Base-by-base conservation (phyloP, 2,797 vertebrate species). In the Pseudochaenichthys georgianus region DNA sequence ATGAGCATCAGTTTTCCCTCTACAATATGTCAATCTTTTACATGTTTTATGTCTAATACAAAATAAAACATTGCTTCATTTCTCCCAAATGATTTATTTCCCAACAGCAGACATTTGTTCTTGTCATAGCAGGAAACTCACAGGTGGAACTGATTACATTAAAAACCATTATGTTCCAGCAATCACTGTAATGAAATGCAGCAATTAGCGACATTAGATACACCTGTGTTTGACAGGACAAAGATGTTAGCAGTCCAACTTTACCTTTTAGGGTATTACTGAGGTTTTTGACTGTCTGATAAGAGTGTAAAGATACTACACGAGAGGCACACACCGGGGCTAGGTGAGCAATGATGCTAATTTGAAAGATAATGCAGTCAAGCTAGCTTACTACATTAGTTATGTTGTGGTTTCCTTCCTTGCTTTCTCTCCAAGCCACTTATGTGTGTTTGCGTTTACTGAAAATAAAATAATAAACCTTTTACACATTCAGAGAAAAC, bases 141-240 rank as follows among this genome's bases (percentile, higher is more conserved):
- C 84, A 89, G 82, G 65, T 88, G 83, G 86, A 82, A 80, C 15
- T 42, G 78, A 84, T 88, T 72, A 86, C 50, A 38, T 3, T 3
- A 53, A 21, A 19, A 16, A 62, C 70, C 52, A 66, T 53, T n/a
- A 10, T 50, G 23, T 67, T 82, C 31, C 74, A 79, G 42, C 41
- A 53, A 68, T 81, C 73, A 57, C 4, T 42, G 23, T 62, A 45
- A 10, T 69, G 55, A 34, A 79, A 75, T 3, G 4, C 63, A 71
- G 61, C 38, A 46, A 45, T 77, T 55, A 62, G 34, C 63, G 61
- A 64, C 48, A 78, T 75, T 9, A n/a, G n/a, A 80, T 57, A 57
- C 69, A 77, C 61, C 59, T 70, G 78, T 28, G 71, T 76, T 70
- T 75, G 71, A 79, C 80, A 75, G 19, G 9, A 53, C 16, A 16